phyloP scores from a whole-genome alignment of 2,797 vertebrate genomes.

The Poecilia gillii region DNA sequence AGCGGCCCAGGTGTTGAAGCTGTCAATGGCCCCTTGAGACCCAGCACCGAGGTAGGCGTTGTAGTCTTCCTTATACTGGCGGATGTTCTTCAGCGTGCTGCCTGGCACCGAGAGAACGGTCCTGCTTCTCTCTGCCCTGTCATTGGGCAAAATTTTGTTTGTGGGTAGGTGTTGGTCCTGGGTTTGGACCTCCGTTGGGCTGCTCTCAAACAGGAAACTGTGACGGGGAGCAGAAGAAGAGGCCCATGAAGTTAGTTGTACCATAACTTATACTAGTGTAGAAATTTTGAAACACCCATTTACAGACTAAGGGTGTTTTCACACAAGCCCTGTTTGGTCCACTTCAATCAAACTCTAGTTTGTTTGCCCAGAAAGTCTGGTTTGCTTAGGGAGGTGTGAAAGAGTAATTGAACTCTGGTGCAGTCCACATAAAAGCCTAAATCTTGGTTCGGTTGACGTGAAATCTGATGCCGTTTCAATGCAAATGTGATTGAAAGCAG shows the following conservation, averaged over 20 bases:
- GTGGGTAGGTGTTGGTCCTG: slow-evolving; percentile 40
- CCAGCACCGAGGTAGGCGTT: slow-evolving; percentile 82
- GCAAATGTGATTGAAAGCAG: too few species aligned
- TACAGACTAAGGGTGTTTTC: slow-evolving; percentile 2
- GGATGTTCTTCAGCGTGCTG: slow-evolving; percentile 80
- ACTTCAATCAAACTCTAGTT: too few species aligned
- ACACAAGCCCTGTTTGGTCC: too few species aligned
- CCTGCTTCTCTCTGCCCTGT: slow-evolving; percentile 25
- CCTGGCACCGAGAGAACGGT: slow-evolving; percentile 79
- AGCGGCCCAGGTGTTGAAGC: slow-evolving; percentile 88
- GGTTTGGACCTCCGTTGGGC: slow-evolving; percentile 57
- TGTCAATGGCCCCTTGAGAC: slow-evolving; percentile 83
- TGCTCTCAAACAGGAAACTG: slow-evolving; percentile 70
- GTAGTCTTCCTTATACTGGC: slow-evolving; percentile 81
- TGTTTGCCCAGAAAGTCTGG: too few species aligned
- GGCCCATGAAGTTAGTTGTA: not conserved
- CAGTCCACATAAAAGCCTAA: too few species aligned
- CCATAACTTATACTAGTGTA: not conserved
- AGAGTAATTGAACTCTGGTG: too few species aligned
- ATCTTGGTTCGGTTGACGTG: too few species aligned
- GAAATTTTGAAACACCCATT: not conserved
- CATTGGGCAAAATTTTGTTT: slow-evolving; percentile 30
- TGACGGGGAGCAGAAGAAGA: slow-evolving; percentile 39
- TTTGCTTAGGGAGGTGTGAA: too few species aligned
- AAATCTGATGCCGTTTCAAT: too few species aligned